A percentile compares a stretch with the other conserved stretches of the same genome.
phyloP scores from a whole-genome alignment of 2,888 invertebrate species.

The Cataglyphis altisquamis region DNA sequence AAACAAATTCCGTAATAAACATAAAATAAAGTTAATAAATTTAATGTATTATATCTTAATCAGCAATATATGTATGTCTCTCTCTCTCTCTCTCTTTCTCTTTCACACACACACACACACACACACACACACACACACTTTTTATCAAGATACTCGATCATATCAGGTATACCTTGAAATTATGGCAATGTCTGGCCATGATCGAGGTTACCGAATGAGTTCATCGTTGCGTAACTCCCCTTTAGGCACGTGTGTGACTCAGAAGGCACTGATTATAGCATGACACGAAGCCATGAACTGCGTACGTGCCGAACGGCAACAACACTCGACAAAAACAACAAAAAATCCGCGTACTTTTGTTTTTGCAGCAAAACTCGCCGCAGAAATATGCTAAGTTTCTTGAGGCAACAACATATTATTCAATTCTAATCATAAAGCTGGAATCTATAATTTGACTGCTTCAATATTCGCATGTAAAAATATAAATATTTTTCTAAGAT shows the following conservation, averaged over 20 bases:
- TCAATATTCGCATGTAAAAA: not conserved
- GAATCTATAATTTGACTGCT: not conserved
- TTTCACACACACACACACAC: not conserved
- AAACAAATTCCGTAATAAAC: not conserved
- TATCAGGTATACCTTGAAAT: conserved; percentile 44
- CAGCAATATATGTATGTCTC: not conserved
- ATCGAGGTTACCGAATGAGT: conserved; percentile 50
- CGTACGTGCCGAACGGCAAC: conserved; percentile 48
- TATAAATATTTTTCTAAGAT: not conserved
- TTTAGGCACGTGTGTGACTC: conserved; percentile 44
- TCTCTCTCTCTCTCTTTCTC: not conserved
- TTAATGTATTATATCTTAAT: not conserved
- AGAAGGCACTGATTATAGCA: conserved; percentile 48
- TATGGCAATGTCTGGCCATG: conserved; percentile 41
- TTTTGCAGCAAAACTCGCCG: conserved; percentile 3
- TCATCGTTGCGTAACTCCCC: conserved; percentile 58
- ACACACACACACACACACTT: not conserved
- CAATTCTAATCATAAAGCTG: not conserved
- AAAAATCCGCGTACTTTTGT: conserved; percentile 8
- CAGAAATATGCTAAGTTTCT: conserved; percentile 2
- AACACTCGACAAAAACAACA: conserved; percentile 15
- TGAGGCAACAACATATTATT: not conserved
- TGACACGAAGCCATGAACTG: conserved; percentile 39
- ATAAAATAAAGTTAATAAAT: not conserved
- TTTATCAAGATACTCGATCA: not conserved